Evolutionary conservation across 2,797 vertebrate species (phyloP).

Genomic region (Gambelia wislizenii): DNA sequence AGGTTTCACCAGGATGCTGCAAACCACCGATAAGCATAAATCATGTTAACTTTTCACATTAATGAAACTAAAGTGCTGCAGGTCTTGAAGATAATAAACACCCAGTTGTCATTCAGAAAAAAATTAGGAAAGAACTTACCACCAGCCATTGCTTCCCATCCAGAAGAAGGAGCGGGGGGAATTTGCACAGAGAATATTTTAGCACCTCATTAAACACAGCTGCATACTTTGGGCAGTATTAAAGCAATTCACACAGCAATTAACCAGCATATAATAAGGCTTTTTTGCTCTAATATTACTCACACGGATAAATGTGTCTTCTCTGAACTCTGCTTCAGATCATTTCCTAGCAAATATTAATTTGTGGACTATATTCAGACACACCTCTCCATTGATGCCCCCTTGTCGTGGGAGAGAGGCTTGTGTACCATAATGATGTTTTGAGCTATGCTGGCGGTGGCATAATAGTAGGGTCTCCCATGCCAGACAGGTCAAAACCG

Average conservation of each 20-base stretch:
- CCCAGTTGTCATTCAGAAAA: slow-evolving; percentile 47
- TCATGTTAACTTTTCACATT: slow-evolving; percentile 47
- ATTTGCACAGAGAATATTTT: slow-evolving; percentile 62
- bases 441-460: no score
- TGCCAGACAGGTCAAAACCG: no score
- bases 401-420: no score
- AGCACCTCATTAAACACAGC: slow-evolving; percentile 66
- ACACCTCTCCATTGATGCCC: no score
- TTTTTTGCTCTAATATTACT: slow-evolving; percentile 57
- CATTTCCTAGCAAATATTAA: neutral
- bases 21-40: slow-evolving; percentile 52
- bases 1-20: slow-evolving; percentile 24
- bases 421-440: no score
- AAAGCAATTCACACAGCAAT: slow-evolving; percentile 64
- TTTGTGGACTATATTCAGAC: neutral
- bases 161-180: slow-evolving; percentile 37
- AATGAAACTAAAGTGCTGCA: slow-evolving; percentile 27
- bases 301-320: slow-evolving; percentile 2
- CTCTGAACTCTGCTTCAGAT: slow-evolving; percentile 25
- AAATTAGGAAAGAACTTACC: slow-evolving; percentile 33
- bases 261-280: slow-evolving; percentile 54
- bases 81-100: slow-evolving; percentile 48
- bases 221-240: slow-evolving; percentile 50
- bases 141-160: slow-evolving; percentile 38
- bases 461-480: no score